Evolutionary conservation across 2,888 invertebrate species (phyloP), one percentile per base, ranked within the genome.

Genomic region (Camponotus fellah): DNA sequence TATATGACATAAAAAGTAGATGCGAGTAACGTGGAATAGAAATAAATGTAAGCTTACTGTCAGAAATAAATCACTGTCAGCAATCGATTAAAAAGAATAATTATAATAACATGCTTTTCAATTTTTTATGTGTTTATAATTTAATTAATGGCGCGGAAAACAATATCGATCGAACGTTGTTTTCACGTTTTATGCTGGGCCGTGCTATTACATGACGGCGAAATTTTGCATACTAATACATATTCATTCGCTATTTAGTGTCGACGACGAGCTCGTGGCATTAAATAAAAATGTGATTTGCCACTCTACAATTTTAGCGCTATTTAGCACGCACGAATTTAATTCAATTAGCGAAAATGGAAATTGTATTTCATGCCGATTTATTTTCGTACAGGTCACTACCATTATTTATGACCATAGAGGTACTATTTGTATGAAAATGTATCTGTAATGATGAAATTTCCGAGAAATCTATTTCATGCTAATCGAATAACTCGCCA

Each of bases 231-330:
- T 77, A 53, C 53, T 77, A 72, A 56, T 77, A 72, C 77, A 77
- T 77, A 77, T 77, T 77, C 77, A 77, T 77, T 40, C 77, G n/a
- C 71, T 72, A 72, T 56, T 77, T 72, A 77, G 32, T 40, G 53
- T n/a, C 56, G 72, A 40, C 53, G 21, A 37, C 72, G 77, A 53
- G 40, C 40, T 53, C 53, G 53, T 40, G 53, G 74, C 37, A 77
- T 77, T 71, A 77, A 77, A 71, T 77, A 77, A 77, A 77, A 77
- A 77, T 77, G 72, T 72, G 53, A 77, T 77, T 77, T 71, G 72
- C 72, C 77, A 72, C 71, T 71, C 76, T 76, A 53, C 56, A 69
- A 77, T 77, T 77, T 56, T 40, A 71, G 53, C n/a, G 72, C 77
- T 77, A 53, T 77, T 77, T 71, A 53, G 8, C 72, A 56, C 71